Conservation (phyloP, 2,888 invertebrate genomes). For the Agapostemon virescens region DNA sequence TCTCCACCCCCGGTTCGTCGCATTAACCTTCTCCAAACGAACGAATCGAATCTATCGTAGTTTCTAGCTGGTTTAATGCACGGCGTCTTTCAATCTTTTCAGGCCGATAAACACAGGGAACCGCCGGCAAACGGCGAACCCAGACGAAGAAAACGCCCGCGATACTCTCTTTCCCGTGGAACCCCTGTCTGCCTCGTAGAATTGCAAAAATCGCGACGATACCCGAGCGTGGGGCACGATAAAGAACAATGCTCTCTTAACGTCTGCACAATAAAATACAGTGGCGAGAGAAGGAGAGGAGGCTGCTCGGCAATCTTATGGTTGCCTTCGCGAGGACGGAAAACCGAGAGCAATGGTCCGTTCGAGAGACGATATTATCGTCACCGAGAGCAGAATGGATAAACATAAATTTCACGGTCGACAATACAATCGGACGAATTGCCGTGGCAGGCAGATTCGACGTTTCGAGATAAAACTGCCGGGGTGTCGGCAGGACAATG, state of each 20-base stretch:
- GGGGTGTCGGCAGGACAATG: neutral
- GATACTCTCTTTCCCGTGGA: neutral
- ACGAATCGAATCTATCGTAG: conserved; percentile 31
- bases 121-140: neutral
- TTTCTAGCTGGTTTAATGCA: conserved; percentile 7
- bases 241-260: conserved; percentile 46
- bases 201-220: conserved; percentile 52
- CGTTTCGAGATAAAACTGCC: conserved; percentile 16
- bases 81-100: conserved; percentile 32
- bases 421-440: conserved; percentile 69
- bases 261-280: conserved; percentile 35
- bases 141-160: neutral
- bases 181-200: conserved; percentile 23
- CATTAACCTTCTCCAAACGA: conserved; percentile 12
- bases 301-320: conserved; percentile 29
- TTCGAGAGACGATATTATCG: conserved; percentile 69
- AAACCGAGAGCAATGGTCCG: conserved; percentile 64
- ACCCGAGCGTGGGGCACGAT: conserved; percentile 27
- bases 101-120: conserved; percentile 46
- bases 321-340: conserved; percentile 30
- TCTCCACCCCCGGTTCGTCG: neutral
- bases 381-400: conserved; percentile 68
- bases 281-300: neutral
- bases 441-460: conserved; percentile 54
- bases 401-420: conserved; percentile 73